Conservation (phyloP, 2,113 vertebrate species). For the Xiphophorus couchianus region DNA sequence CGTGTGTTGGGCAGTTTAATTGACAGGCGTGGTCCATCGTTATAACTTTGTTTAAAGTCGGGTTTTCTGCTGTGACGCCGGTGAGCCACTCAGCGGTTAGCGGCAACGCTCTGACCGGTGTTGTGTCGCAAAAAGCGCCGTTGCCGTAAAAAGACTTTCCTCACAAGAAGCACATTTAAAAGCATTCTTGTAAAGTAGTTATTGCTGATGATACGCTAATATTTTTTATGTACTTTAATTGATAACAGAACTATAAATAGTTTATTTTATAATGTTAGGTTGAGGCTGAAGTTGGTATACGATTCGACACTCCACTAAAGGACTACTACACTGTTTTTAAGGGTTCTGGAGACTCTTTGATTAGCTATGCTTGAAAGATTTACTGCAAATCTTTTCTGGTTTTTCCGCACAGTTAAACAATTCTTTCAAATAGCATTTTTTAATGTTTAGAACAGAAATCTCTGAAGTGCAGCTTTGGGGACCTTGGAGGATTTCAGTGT, state of each 20-base stretch:
- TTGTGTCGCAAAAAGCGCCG: neutral
- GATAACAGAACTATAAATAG: neutral
- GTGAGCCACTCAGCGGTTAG: too few species aligned
- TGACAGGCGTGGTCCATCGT: fast-evolving
- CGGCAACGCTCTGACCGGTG: neutral
- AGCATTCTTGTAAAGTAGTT: neutral
- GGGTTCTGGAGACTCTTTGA: neutral
- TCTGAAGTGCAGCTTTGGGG: too few species aligned
- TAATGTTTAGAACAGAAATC: neutral
- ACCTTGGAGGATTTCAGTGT: too few species aligned
- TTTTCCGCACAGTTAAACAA: too few species aligned
- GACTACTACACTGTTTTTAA: neutral
- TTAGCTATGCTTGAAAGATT: too few species aligned
- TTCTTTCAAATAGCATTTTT: too few species aligned
- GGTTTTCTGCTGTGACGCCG: neutral
- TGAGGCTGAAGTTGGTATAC: neutral
- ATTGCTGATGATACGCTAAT: neutral
- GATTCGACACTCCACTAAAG: neutral
- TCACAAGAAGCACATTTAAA: neutral
- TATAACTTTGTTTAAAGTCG: fast-evolving
- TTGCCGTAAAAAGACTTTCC: neutral
- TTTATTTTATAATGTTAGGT: neutral
- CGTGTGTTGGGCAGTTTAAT: fast-evolving
- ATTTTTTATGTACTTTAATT: neutral
- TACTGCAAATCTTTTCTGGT: too few species aligned